A percentile compares a stretch with the other conserved stretches of the same genome.
Conservation (phyloP, 2,888 invertebrate species). For the Mesodorylaimus sp. region DNA sequence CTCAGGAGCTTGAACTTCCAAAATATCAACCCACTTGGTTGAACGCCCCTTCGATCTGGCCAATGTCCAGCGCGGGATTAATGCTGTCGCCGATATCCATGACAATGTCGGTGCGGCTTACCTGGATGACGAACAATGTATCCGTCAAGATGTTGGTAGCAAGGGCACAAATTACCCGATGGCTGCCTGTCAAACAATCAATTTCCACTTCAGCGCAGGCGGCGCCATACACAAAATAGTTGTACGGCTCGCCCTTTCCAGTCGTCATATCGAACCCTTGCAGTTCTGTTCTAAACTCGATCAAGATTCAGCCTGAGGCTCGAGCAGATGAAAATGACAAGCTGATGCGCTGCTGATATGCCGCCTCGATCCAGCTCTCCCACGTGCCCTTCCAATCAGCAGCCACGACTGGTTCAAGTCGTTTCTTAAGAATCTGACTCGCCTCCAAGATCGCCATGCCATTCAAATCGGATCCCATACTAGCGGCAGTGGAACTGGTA, state of each 20-base stretch:
- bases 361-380: too few relatives aligned
- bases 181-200: constrained; percentile 81
- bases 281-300: too few relatives aligned
- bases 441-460: constrained; percentile 65
- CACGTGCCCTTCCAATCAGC: too few relatives aligned
- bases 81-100: constrained; percentile 89
- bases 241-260: constrained; percentile 57
- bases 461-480: constrained; percentile 64
- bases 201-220: constrained; percentile 75
- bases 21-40: constrained; percentile 42
- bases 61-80: constrained; percentile 89
- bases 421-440: too few relatives aligned
- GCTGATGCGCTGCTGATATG: too few relatives aligned
- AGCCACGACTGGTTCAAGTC: too few relatives aligned
- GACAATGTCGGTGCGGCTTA: constrained; percentile 76
- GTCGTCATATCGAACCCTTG: too few relatives aligned
- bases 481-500: constrained; percentile 66
- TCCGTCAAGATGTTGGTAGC: too few relatives aligned
- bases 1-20: too few relatives aligned
- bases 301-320: too few relatives aligned
- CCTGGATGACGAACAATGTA: too few relatives aligned
- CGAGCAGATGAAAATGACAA: too few relatives aligned
- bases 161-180: constrained; percentile 56
- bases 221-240: constrained; percentile 67
- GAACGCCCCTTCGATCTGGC: constrained; percentile 86